phyloP scores from a whole-genome alignment of 2,888 invertebrate genomes.

The Clistopyga incitator region DNA sequence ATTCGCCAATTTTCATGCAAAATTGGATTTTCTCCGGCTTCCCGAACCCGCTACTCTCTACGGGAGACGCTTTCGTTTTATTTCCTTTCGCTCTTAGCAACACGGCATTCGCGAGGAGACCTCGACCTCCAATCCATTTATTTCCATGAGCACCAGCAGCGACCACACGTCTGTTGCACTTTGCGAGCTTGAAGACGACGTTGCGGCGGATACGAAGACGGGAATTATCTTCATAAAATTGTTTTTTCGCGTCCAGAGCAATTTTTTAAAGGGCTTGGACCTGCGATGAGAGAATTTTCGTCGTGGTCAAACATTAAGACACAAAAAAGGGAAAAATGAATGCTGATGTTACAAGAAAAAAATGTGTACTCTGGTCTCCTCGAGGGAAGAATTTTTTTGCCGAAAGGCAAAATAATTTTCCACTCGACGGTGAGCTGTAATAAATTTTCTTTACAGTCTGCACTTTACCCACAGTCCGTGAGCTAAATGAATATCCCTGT shows the following conservation, averaged over 20 bases:
- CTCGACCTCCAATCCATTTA: conserved; percentile 6
- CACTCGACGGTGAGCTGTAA: too few species aligned
- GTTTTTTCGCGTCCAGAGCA: background rate
- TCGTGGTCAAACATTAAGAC: too few species aligned
- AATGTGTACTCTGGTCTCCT: too few species aligned
- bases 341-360: too few species aligned
- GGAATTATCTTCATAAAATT: background rate
- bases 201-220: background rate
- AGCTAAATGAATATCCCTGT: background rate
- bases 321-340: too few species aligned
- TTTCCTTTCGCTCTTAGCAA: conserved; percentile 4
- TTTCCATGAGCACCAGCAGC: background rate
- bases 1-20: conserved; percentile 25
- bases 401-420: too few species aligned
- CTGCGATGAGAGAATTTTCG: too few species aligned
- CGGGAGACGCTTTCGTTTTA: conserved; percentile 5
- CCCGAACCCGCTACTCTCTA: conserved; percentile 8
- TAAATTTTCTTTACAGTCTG: too few species aligned
- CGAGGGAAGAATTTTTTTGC: too few species aligned
- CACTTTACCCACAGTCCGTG: too few species aligned
- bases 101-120: background rate
- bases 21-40: conserved; percentile 16
- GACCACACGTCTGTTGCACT: background rate
- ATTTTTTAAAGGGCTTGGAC: too few species aligned
- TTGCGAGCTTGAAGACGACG: background rate